These are phyloP conservation scores for Murina feae DNA, from an alignment of 2,113 vertebrate genomes.

Conservation along the genomic window DNA sequence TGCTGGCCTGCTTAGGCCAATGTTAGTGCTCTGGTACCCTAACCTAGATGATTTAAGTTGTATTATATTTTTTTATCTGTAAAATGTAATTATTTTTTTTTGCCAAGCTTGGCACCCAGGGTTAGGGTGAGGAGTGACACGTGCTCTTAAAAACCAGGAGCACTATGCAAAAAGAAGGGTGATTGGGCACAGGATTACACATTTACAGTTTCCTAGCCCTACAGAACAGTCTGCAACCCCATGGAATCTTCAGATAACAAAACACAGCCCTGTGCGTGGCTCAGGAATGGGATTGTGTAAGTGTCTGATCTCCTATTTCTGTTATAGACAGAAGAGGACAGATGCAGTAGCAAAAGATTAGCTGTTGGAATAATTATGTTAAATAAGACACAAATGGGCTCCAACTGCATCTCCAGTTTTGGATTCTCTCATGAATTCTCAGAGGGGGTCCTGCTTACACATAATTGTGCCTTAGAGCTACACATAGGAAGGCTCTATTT, in stretches of 20 bases:
- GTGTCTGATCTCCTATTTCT: neutral
- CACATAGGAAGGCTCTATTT: neutral
- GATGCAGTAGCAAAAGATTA: neutral
- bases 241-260: fast-evolving
- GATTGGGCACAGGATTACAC: fast-evolving
- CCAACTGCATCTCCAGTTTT: neutral
- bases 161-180: fast-evolving
- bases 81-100: neutral
- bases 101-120: neutral
- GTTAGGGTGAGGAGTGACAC: fast-evolving
- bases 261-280: fast-evolving
- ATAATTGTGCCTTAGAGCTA: constrained; percentile 65
- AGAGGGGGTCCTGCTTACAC: constrained; percentile 53
- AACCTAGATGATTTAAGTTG: too few relatives aligned
- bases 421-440: constrained; percentile 33
- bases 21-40: neutral
- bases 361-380: constrained; percentile 44
- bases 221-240: fast-evolving
- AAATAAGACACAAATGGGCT: neutral
- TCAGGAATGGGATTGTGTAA: fast-evolving
- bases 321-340: neutral
- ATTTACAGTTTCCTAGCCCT: fast-evolving
- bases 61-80: fast-evolving
- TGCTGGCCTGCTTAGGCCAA: fast-evolving
- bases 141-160: neutral